A percentile compares a stretch with the other conserved stretches of the same genome.
phyloP scores from a whole-genome alignment of 2,888 invertebrate genomes.

The Eupithecia centaureata region DNA sequence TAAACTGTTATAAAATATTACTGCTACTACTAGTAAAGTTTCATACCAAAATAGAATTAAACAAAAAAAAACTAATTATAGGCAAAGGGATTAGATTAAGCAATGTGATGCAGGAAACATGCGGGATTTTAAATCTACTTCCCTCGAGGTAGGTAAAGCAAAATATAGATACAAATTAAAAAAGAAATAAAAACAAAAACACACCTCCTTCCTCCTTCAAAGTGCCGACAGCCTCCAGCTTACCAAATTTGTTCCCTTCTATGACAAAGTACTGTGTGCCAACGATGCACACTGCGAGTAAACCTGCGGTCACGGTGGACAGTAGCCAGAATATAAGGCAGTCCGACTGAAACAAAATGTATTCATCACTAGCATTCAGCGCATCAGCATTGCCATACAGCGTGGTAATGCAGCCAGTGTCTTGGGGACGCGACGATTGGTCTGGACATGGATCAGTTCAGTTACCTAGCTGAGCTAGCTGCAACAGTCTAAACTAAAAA shows the following conservation, averaged over 20 bases:
- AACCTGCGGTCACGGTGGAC: constrained; percentile 86
- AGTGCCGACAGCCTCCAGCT: constrained; percentile 67
- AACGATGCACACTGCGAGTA: constrained; percentile 85
- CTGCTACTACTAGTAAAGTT: too few relatives aligned
- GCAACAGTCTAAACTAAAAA: too few relatives aligned
- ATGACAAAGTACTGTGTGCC: constrained; percentile 87
- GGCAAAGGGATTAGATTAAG: too few relatives aligned
- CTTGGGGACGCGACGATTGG: too few relatives aligned
- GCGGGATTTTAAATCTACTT: not conserved
- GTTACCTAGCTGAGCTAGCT: too few relatives aligned
- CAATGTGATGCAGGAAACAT: too few relatives aligned
- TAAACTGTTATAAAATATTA: too few relatives aligned
- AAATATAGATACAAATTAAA: constrained; percentile 46
- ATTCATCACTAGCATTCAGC: not conserved
- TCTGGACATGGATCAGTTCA: too few relatives aligned
- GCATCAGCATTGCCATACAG: too few relatives aligned
- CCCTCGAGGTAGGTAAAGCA: not conserved
- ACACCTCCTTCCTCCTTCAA: constrained; percentile 81
- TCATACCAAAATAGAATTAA: not conserved
- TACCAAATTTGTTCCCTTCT: constrained; percentile 86
- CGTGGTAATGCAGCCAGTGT: too few relatives aligned
- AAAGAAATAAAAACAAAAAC: constrained; percentile 60
- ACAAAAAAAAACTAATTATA: not conserved
- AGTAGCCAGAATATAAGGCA: constrained; percentile 86
- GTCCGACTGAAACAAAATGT: constrained; percentile 80